Evolutionary conservation across 2,888 invertebrate species (phyloP), one percentile per base, ranked within the genome.

Genomic region (Lordiphosa andalusiaca): DNA sequence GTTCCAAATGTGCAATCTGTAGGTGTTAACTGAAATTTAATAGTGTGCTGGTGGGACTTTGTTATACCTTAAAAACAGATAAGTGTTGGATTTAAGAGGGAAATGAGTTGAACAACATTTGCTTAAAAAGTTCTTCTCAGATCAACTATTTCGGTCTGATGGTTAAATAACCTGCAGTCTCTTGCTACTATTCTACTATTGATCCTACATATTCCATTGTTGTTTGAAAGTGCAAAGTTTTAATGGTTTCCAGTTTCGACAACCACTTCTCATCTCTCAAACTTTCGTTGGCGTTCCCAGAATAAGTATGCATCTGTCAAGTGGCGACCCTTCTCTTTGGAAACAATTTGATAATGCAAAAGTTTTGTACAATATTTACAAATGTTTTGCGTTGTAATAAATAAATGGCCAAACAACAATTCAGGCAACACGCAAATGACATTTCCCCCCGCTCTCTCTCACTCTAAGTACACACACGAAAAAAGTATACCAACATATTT

Each of bases 361-460:
- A 77, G 53, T 71, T 71, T 76, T 71, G 84, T 77, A 53, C 48
- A 74, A 68, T 78, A 75, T 82, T 82, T 72, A 84, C 82, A 82
- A 78, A 72, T 74, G 82, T 58, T 82, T 75, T 61, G 47, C 67
- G 56, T 65, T 69, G 64, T 68, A 69, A 80, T 55, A 65, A 69
- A 69, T 65, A 65, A 69, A 64, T 65, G 68, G 53, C 56, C 48
- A 50, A 59, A 67, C 52, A 41, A 49, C 51, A 60, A 49, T 5
- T 39, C 42, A 36, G 42, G 25, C 66, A 54, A 71, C 75, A 78
- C 80, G 86, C 82, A 78, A 87, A 71, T 69, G 69, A 72, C 74
- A 80, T 65, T 71, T 68, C n/a, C 33, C 41, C 44, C 33, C 9
- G 6, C 53, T 49, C 53, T 49, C 54, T 16, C 16, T 16, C 16